Conservation (phyloP, 2,797 vertebrate species). For the Neosalanx taihuensis region DNA sequence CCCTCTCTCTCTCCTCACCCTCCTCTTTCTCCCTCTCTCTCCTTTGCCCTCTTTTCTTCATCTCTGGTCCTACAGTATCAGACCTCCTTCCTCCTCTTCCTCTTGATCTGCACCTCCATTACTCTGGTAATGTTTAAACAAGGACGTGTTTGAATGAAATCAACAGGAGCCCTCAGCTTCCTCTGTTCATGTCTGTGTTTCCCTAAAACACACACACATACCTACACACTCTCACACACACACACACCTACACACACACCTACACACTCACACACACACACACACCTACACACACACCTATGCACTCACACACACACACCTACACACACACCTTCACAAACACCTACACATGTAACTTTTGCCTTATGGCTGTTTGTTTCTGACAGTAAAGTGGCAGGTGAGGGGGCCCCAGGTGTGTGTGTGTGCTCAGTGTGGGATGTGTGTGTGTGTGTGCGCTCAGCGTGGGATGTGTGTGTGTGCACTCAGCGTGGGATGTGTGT, state of each 20-base stretch:
- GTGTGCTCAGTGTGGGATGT: constrained; percentile 36
- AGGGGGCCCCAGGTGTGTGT: constrained; percentile 21
- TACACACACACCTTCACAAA: too few relatives aligned
- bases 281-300: neutral
- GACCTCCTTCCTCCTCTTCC: neutral
- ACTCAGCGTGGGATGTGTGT: too few relatives aligned
- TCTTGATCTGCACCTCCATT: neutral
- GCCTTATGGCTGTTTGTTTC: constrained; percentile 30
- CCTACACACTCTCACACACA: too few relatives aligned
- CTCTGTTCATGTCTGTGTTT: neutral
- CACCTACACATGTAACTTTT: too few relatives aligned
- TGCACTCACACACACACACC: too few relatives aligned
- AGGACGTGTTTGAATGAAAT: constrained; percentile 19
- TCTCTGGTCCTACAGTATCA: neutral
- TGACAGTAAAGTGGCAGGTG: constrained; percentile 24
- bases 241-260: too few relatives aligned
- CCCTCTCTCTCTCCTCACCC: too few relatives aligned
- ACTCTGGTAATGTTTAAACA: constrained; percentile 31
- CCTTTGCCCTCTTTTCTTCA: too few relatives aligned
- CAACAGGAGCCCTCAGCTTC: neutral
- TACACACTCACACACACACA: neutral
- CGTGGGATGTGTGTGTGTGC: too few relatives aligned
- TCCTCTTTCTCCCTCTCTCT: too few relatives aligned
- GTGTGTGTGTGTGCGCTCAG: too few relatives aligned
- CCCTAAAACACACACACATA: neutral